Conservation (phyloP, 2,888 invertebrate species). For the Xylota sylvarum region DNA sequence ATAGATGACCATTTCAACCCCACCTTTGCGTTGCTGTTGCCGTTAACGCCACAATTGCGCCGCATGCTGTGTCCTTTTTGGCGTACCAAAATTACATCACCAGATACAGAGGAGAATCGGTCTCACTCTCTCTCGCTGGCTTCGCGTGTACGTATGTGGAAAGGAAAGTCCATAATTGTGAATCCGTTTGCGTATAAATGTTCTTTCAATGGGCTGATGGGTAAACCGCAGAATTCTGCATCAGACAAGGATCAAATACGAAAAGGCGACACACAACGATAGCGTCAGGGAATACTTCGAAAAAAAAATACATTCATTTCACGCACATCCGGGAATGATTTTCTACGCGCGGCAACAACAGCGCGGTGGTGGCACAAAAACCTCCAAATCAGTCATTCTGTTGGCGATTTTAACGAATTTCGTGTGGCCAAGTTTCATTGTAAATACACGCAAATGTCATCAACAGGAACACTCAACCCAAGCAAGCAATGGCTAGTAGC, state of each 20-base stretch:
- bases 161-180: conserved; percentile 71
- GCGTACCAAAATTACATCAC: conserved; percentile 69
- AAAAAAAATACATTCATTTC: conserved; percentile 49
- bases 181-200: conserved; percentile 72
- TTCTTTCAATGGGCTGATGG: conserved; percentile 28
- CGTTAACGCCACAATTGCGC: conserved; percentile 65
- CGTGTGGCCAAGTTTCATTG: conserved; percentile 33
- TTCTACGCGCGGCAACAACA: conserved; percentile 32
- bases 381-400: conserved; percentile 59
- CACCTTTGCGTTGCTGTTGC: conserved; percentile 19
- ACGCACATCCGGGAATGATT: conserved; percentile 67
- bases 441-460: conserved; percentile 53
- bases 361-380: neutral
- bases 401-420: conserved; percentile 58
- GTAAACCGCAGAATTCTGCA: conserved; percentile 64
- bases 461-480: conserved; percentile 17
- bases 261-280: conserved; percentile 35
- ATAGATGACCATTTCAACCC: conserved; percentile 51
- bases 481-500: conserved; percentile 33
- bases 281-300: neutral
- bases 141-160: conserved; percentile 1
- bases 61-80: conserved; percentile 65
- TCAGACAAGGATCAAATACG: conserved; percentile 64
- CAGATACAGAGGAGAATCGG: conserved; percentile 13
- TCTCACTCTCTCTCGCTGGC: neutral